These are phyloP conservation scores for Centropyge bicolor DNA, from an alignment of 2,797 vertebrate species.

Conservation along the genomic window DNA sequence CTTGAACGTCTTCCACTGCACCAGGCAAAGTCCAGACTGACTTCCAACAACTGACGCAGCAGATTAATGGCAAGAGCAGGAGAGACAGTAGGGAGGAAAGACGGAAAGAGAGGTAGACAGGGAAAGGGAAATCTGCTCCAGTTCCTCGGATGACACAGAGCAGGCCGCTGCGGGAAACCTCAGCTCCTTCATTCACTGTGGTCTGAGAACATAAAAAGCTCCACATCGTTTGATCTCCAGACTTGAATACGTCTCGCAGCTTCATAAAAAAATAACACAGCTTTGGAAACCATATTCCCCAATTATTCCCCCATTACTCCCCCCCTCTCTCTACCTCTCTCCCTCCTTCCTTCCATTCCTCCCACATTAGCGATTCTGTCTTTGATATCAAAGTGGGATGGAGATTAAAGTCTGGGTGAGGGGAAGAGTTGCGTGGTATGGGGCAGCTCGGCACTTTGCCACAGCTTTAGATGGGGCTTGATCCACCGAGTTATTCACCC, in stretches of 20 bases:
- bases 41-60: slow-evolving; percentile 51
- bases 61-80: slow-evolving; percentile 31
- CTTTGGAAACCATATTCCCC: slow-evolving; percentile 73
- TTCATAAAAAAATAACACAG: slow-evolving; percentile 67
- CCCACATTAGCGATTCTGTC: slow-evolving; percentile 71
- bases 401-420: slow-evolving; percentile 83
- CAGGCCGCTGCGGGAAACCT: slow-evolving; percentile 77
- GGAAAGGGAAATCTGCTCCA: slow-evolving; percentile 44
- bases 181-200: slow-evolving; percentile 78
- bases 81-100: slow-evolving; percentile 30
- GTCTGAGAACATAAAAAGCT: slow-evolving; percentile 79
- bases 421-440: slow-evolving; percentile 72
- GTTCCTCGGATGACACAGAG: slow-evolving; percentile 69
- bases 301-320: slow-evolving; percentile 66
- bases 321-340: slow-evolving; percentile 33
- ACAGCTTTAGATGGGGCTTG: slow-evolving; percentile 81
- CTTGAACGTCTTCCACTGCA: slow-evolving; percentile 37
- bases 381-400: slow-evolving; percentile 80
- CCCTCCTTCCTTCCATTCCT: slow-evolving; percentile 58
- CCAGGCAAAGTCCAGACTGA: slow-evolving; percentile 33
- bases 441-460: slow-evolving; percentile 61
- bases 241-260: slow-evolving; percentile 75
- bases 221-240: slow-evolving; percentile 80
- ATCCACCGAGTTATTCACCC: slow-evolving; percentile 86
- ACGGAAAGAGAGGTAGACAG: slow-evolving; percentile 40